phyloP scores from a whole-genome alignment of 2,113 vertebrate species.

The Rattus norvegicus region GRCr8 NC_086021.1:82026501-82027000 shows the following conservation, averaged over 20 bases:
- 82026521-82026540: neutral
- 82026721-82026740: neutral
- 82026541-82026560: neutral
- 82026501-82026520: neutral
- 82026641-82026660: slow-evolving; percentile 16
- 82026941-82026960: neutral
- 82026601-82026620: slow-evolving; percentile 25
- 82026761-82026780: neutral
- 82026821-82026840: neutral
- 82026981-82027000: neutral
- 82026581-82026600: neutral
- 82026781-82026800: neutral
- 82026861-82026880: neutral
- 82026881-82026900: neutral
- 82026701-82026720: neutral
- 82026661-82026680: neutral
- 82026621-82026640: neutral
- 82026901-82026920: neutral
- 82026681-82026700: neutral
- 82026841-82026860: neutral
- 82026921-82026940: neutral
- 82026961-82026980: neutral
- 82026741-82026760: neutral
- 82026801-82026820: neutral
- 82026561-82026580: slow-evolving; percentile 38